Conservation (phyloP, 23 tunicate species). For the Halocynthia roretzi region DNA sequence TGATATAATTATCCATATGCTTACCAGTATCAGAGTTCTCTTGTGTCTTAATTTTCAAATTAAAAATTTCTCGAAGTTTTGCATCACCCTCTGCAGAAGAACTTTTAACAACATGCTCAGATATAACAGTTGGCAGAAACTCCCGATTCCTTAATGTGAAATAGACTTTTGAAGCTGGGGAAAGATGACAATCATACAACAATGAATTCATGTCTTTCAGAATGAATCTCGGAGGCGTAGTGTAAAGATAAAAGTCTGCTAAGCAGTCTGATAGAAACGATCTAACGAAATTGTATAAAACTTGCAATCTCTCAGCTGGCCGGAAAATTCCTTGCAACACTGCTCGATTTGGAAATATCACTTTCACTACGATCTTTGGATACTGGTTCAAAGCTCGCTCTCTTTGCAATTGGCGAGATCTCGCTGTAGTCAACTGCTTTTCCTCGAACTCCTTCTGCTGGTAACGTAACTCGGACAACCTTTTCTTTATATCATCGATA, state of each 20-base stretch:
- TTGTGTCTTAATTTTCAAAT: constrained; percentile 1
- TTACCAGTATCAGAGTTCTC: too few relatives aligned
- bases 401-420: constrained; percentile 16
- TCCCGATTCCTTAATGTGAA: constrained; percentile 5
- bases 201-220: constrained; percentile 31
- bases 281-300: constrained; percentile 34
- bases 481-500: constrained; percentile 43
- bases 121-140: constrained; percentile 1
- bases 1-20: too few relatives aligned
- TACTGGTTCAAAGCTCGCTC: constrained; percentile 17
- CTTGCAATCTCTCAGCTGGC: constrained; percentile 30
- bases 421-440: constrained; percentile 17
- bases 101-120: neutral
- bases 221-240: constrained; percentile 45
- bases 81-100: constrained; percentile 7
- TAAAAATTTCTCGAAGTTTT: constrained; percentile 1
- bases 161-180: constrained; percentile 22
- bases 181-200: constrained; percentile 34
- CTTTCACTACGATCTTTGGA: constrained; percentile 36
- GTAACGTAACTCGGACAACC: constrained; percentile 27
- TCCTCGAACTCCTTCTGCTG: constrained; percentile 9
- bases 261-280: constrained; percentile 1
- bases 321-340: constrained; percentile 53
- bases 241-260: constrained; percentile 18
- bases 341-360: constrained; percentile 36